phyloP scores from a whole-genome alignment of 2,113 vertebrate genomes.

The Ahaetulla prasina region DNA sequence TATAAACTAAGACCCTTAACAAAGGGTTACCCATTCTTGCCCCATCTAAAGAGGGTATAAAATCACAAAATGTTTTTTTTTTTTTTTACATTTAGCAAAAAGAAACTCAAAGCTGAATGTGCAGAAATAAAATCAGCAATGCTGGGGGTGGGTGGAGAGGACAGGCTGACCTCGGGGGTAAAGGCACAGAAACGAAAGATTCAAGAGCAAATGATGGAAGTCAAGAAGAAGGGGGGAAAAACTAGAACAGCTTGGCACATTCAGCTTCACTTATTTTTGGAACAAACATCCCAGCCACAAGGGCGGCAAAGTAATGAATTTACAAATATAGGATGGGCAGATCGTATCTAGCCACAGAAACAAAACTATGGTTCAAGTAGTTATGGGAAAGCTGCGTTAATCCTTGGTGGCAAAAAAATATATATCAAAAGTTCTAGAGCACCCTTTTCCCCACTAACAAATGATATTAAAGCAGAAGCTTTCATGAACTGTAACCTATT shows the following conservation, averaged over 20 bases:
- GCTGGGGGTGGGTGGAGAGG: not conserved
- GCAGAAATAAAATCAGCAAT: not conserved
- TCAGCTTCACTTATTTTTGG: slow-evolving; percentile 29
- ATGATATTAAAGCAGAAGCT: not conserved
- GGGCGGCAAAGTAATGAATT: not conserved
- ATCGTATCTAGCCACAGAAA: not conserved
- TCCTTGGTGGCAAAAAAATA: not conserved
- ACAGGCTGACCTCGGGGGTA: not conserved
- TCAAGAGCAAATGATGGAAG: not conserved
- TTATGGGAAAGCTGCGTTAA: not conserved
- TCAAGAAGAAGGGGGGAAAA: slow-evolving; percentile 20
- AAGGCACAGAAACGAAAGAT: not conserved
- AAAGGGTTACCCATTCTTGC: not conserved
- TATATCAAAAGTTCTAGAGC: not conserved
- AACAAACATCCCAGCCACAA: not conserved
- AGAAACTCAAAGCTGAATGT: not conserved
- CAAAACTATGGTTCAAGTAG: not conserved
- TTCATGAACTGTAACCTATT: not conserved
- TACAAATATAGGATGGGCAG: not conserved
- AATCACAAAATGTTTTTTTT: not conserved
- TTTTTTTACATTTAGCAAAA: not conserved
- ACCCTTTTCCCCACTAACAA: not conserved
- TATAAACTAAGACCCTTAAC: not conserved
- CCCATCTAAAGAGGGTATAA: not conserved
- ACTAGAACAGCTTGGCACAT: slow-evolving; percentile 27